Evolutionary conservation across 2,888 invertebrate genomes (phyloP).

Genomic region (Onchidella celtica): DNA sequence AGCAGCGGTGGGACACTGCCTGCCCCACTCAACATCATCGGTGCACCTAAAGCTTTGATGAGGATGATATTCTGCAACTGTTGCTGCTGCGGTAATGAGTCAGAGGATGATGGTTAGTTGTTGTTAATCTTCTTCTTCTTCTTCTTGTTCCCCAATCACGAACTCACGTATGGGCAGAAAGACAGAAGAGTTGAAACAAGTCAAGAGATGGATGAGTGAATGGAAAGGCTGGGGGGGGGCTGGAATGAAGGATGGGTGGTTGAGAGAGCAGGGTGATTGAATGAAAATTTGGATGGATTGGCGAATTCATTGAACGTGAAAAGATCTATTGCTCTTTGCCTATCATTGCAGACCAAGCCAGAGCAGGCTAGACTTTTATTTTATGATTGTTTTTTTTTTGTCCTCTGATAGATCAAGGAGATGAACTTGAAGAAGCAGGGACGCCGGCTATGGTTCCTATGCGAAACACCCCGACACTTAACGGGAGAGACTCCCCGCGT

Average conservation of each 20-base stretch:
- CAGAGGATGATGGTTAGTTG: conserved; percentile 43
- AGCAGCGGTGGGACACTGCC: conserved; percentile 82
- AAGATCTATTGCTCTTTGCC: background rate
- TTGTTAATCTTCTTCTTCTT: background rate
- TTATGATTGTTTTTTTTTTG: background rate
- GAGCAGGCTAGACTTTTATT: background rate
- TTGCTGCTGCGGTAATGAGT: conserved; percentile 50
- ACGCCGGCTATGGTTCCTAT: background rate
- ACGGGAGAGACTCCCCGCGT: conserved; percentile 10
- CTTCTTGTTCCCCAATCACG: too few species aligned
- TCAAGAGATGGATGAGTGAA: too few species aligned
- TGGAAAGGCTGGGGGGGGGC: too few species aligned
- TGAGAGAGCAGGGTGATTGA: too few species aligned
- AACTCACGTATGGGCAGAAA: too few species aligned
- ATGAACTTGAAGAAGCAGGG: background rate
- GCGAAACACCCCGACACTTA: background rate
- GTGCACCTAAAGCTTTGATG: conserved; percentile 65
- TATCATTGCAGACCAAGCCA: background rate
- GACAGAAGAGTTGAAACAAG: too few species aligned
- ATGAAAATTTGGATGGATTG: too few species aligned
- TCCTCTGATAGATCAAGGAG: background rate
- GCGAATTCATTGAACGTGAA: too few species aligned
- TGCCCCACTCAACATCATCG: conserved; percentile 76
- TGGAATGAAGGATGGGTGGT: too few species aligned
- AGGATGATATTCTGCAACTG: conserved; percentile 55